Evolutionary conservation across 2,113 vertebrate genomes (phyloP).

Genomic region (Burhinus bistriatus): DNA sequence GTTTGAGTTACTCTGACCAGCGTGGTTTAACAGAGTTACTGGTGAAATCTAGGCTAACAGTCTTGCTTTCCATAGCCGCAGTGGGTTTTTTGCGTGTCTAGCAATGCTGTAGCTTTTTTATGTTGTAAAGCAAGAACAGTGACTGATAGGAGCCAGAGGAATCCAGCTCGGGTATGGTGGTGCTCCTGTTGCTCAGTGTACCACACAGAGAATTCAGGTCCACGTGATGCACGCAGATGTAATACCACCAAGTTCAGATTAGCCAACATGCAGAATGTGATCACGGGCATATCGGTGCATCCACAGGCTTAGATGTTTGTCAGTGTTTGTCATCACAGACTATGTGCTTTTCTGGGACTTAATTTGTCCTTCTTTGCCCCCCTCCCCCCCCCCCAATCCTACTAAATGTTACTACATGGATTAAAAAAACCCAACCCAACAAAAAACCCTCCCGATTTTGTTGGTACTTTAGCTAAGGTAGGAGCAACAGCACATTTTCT

Average conservation of each 20-base stretch:
- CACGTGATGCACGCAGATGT: background rate
- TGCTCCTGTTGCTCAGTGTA: background rate
- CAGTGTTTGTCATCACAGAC: background rate
- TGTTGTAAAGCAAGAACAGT: background rate
- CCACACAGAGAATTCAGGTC: background rate
- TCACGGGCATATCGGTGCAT: background rate
- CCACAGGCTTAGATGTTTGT: background rate
- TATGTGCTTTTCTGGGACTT: background rate
- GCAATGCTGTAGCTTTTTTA: background rate
- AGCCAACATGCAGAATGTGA: background rate
- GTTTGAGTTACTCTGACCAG: background rate
- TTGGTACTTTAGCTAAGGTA: background rate
- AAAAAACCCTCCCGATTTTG: background rate
- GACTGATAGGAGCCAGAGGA: background rate
- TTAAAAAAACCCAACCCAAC: no score
- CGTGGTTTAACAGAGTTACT: background rate
- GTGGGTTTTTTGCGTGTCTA: background rate
- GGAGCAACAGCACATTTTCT: background rate
- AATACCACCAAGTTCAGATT: background rate
- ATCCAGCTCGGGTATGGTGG: rapidly evolving
- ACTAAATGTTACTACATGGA: background rate
- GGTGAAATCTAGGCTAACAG: background rate
- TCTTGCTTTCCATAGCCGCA: background rate
- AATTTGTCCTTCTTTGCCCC: background rate
- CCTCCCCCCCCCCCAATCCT: background rate